These are phyloP conservation scores for Vidua chalybeata DNA, from an alignment of 2,113 vertebrate genomes.

Conservation along the genomic window DNA sequence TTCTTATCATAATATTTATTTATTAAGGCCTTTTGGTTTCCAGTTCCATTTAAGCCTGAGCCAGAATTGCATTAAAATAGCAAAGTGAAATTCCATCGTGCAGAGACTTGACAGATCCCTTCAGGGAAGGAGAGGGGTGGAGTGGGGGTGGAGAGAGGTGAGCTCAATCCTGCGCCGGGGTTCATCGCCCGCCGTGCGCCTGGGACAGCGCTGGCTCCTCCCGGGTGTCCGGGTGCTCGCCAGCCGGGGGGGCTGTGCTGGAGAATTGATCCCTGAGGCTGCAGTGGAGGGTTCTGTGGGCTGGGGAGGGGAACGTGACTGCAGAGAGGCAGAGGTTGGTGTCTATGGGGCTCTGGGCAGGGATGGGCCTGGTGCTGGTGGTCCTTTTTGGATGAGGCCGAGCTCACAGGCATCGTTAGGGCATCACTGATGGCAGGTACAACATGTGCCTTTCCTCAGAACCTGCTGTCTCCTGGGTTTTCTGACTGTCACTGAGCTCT, in stretches of 20 bases:
- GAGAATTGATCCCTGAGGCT: background rate
- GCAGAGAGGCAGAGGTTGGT: background rate
- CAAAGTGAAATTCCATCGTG: conserved; percentile 82
- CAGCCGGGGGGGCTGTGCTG: accelerated
- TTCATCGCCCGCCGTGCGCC: background rate
- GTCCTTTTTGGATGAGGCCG: background rate
- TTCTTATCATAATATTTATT: conserved; percentile 87
- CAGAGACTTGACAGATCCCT: conserved; percentile 79
- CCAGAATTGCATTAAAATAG: conserved; percentile 83
- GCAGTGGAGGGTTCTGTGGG: background rate
- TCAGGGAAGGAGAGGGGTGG: conserved; percentile 69
- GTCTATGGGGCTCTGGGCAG: background rate
- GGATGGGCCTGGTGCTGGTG: background rate
- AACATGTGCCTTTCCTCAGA: background rate
- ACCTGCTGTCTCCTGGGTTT: background rate
- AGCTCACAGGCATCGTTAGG: background rate
- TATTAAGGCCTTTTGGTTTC: conserved; percentile 81
- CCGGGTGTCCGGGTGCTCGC: accelerated
- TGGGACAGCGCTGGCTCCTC: background rate
- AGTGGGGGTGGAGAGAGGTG: conserved; percentile 66
- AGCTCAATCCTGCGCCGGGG: background rate
- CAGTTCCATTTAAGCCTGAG: conserved; percentile 82
- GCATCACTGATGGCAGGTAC: background rate
- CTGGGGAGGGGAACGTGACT: background rate
- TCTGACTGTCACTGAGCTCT: background rate